A percentile compares a stretch with the other conserved stretches of the same genome.
These are phyloP conservation scores for Siderastrea siderea DNA, from an alignment of 92 coral and sea anemone genomes.

Conservation along the genomic window DNA sequence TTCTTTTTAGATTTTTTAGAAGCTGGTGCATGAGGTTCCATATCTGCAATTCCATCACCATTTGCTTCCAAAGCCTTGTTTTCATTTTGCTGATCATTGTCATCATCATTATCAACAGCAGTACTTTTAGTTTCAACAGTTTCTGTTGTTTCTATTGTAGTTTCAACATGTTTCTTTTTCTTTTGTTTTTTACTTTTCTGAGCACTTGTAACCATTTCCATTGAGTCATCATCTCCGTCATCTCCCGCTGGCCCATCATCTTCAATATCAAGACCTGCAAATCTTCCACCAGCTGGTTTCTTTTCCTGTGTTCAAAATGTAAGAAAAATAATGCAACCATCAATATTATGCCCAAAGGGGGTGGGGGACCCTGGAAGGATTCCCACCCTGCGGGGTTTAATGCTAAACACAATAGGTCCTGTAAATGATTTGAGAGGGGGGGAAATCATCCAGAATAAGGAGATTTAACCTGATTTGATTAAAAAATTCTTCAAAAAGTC, in stretches of 20 bases:
- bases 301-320: constrained; percentile 14
- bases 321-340: neutral
- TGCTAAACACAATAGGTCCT: too few species aligned
- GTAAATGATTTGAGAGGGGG: too few species aligned
- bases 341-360: neutral
- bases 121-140: constrained; percentile 13
- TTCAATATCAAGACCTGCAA: constrained; percentile 75
- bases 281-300: constrained; percentile 40
- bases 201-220: constrained; percentile 28
- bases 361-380: neutral
- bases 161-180: constrained; percentile 60
- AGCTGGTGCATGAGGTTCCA: constrained; percentile 6
- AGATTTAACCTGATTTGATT: too few species aligned
- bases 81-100: constrained; percentile 31
- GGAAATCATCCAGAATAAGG: too few species aligned
- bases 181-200: constrained; percentile 82
- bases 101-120: constrained; percentile 32
- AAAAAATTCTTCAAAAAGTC: too few species aligned
- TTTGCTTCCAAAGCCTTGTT: constrained; percentile 21
- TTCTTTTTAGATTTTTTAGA: constrained; percentile 86
- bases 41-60: constrained; percentile 15
- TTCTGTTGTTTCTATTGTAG: constrained; percentile 2
- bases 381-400: too few species aligned
- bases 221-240: constrained; percentile 30
- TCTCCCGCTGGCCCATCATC: constrained; percentile 43